Percentiles rank a stretch among this genome's conserved stretches.
These are phyloP conservation scores for Acrocephalus scirpaceus DNA, from an alignment of 2,797 vertebrate species.

Conservation along the genomic window DNA sequence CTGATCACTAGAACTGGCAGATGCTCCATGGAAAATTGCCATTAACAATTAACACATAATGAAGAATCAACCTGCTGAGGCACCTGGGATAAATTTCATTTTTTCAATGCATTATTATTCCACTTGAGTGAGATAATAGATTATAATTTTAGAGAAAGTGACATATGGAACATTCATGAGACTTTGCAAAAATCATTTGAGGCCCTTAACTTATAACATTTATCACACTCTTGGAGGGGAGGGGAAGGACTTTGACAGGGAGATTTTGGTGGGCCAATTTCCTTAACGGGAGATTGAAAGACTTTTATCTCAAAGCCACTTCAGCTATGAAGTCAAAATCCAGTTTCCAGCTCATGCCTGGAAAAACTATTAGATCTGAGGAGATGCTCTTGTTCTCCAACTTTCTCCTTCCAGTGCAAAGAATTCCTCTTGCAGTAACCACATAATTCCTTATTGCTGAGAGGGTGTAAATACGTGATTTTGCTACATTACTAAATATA, in stretches of 20 bases:
- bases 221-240: neutral
- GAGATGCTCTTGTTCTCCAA: neutral
- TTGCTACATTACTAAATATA: too few species aligned
- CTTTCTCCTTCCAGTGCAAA: neutral
- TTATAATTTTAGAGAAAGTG: slow-evolving; percentile 61
- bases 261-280: neutral
- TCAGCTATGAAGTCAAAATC: neutral
- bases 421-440: neutral
- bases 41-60: slow-evolving; percentile 68
- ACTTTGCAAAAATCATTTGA: slow-evolving; percentile 42
- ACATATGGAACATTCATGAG: slow-evolving; percentile 58
- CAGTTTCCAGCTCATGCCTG: neutral
- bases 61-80: slow-evolving; percentile 59
- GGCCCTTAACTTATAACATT: slow-evolving; percentile 35
- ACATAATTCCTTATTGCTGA: neutral
- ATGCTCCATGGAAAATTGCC: slow-evolving; percentile 59
- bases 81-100: slow-evolving; percentile 62
- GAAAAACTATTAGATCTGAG: neutral
- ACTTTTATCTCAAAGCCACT: neutral
- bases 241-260: neutral
- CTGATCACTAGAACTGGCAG: slow-evolving; percentile 50
- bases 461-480: neutral
- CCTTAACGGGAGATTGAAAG: neutral
- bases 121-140: slow-evolving; percentile 61
- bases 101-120: slow-evolving; percentile 57